phyloP scores from a whole-genome alignment of 2,113 vertebrate species.

The Apodemus speciosus region DNA sequence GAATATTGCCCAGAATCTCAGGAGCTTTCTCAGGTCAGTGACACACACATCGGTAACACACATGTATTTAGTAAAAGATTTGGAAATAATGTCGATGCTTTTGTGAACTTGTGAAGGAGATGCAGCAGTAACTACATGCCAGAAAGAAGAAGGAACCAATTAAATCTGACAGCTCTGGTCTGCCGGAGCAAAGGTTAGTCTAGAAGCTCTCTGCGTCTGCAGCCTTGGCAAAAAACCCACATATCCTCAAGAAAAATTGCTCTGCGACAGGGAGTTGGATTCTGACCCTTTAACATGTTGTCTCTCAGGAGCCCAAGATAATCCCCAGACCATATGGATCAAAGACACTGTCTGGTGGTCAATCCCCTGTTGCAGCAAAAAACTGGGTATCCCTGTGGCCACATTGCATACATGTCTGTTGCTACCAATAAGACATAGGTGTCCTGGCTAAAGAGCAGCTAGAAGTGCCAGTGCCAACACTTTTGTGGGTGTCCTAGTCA shows the following conservation, averaged over 20 bases:
- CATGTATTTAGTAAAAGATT: not conserved
- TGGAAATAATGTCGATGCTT: not conserved
- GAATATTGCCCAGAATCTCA: not conserved
- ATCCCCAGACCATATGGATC: too few species aligned
- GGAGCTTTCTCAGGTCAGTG: not conserved
- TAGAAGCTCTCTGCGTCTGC: not conserved
- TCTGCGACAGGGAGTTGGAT: not conserved
- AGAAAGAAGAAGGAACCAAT: not conserved
- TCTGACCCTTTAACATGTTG: not conserved
- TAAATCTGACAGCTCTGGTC: not conserved
- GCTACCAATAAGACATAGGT: not conserved
- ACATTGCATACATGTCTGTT: accelerated
- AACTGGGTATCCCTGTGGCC: not conserved
- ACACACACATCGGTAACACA: not conserved
- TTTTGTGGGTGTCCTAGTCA: too few species aligned
- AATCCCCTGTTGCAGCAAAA: not conserved
- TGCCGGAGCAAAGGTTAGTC: not conserved
- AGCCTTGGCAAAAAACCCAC: not conserved
- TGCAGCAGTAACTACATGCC: not conserved
- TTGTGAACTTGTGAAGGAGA: not conserved
- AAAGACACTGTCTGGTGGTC: too few species aligned
- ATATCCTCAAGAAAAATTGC: not conserved
- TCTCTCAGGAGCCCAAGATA: too few species aligned
- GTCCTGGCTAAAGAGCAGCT: not conserved
- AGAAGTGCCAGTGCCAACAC: not conserved